Conservation (phyloP, 2,888 invertebrate genomes). For the Keiferia lycopersicella region DNA sequence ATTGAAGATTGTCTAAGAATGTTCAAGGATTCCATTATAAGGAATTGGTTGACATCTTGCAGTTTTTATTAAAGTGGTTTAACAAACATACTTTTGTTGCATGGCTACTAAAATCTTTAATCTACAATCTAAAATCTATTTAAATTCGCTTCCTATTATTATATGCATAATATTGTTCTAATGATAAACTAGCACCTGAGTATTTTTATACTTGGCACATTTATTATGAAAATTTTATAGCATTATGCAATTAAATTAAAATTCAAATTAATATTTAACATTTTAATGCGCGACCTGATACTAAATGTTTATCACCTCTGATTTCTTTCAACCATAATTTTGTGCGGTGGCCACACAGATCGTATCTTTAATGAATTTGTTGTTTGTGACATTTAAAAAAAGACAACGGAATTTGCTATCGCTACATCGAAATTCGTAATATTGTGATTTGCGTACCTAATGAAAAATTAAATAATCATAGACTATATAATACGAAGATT, state of each 20-base stretch:
- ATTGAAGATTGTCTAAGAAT: too few relatives aligned
- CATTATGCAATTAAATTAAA: constrained; percentile 11
- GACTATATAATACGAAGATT: too few relatives aligned
- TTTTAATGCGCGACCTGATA: constrained; percentile 9
- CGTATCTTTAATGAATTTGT: constrained; percentile 18
- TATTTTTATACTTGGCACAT: constrained; percentile 4
- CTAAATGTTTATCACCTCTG: constrained; percentile 16
- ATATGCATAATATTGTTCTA: background rate
- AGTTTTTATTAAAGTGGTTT: too few relatives aligned
- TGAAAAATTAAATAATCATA: constrained; percentile 6
- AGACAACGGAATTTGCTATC: constrained; percentile 16
- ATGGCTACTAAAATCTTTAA: too few relatives aligned
- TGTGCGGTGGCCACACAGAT: constrained; percentile 15
- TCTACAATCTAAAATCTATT: too few relatives aligned
- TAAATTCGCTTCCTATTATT: too few relatives aligned
- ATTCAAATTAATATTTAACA: constrained; percentile 20
- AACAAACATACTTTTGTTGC: too few relatives aligned
- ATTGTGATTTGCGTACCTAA: constrained; percentile 15
- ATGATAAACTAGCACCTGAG: background rate
- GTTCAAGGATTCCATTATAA: background rate
- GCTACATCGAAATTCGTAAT: constrained; percentile 15
- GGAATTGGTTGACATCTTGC: background rate
- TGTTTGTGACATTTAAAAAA: constrained; percentile 23
- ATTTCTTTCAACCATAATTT: constrained; percentile 9
- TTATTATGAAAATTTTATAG: constrained; percentile 9